phyloP scores from a whole-genome alignment of 2,113 vertebrate genomes.

The Ornithorhynchus anatinus region DNA sequence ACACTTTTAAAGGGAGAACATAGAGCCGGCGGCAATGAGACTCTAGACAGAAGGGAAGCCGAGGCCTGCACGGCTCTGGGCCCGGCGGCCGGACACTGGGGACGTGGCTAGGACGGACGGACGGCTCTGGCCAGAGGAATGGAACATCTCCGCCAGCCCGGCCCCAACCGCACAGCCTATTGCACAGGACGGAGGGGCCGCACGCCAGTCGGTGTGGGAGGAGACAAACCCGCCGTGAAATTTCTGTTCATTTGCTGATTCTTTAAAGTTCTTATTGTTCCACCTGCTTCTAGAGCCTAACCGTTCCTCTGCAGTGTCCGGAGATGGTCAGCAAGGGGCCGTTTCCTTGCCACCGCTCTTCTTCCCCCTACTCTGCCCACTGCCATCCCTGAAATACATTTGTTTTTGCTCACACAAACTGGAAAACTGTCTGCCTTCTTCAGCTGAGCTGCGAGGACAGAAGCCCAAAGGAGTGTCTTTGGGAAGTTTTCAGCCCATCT shows the following conservation, averaged over 20 bases:
- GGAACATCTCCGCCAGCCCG: conserved; percentile 48
- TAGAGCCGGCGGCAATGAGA: conserved; percentile 54
- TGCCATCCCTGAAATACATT: too few relatives aligned
- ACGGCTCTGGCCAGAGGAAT: conserved; percentile 38
- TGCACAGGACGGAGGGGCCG: conserved; percentile 61
- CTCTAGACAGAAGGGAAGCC: conserved; percentile 7
- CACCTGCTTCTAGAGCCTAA: conserved; percentile 57
- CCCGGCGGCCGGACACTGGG: background rate
- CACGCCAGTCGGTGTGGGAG: conserved; percentile 58
- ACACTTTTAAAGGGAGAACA: conserved; percentile 96
- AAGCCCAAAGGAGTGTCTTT: conserved; percentile 52
- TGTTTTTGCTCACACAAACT: conserved; percentile 52
- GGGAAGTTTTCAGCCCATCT: conserved; percentile 14
- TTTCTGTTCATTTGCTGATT: conserved; percentile 54
- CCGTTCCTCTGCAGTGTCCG: conserved; percentile 36
- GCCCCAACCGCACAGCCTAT: conserved; percentile 63
- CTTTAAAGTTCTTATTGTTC: conserved; percentile 63
- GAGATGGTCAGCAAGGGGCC: conserved; percentile 12
- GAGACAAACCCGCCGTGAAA: conserved; percentile 44
- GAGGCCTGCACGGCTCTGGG: conserved; percentile 5
- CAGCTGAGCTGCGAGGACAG: conserved; percentile 36
- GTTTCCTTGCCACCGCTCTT: background rate
- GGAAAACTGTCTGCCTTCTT: too few relatives aligned
- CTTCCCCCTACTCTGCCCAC: conserved; percentile 5
- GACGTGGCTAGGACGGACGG: background rate